Base-by-base conservation (phyloP, 2,888 invertebrate genomes). In the Cepaea hortensis region DNA sequence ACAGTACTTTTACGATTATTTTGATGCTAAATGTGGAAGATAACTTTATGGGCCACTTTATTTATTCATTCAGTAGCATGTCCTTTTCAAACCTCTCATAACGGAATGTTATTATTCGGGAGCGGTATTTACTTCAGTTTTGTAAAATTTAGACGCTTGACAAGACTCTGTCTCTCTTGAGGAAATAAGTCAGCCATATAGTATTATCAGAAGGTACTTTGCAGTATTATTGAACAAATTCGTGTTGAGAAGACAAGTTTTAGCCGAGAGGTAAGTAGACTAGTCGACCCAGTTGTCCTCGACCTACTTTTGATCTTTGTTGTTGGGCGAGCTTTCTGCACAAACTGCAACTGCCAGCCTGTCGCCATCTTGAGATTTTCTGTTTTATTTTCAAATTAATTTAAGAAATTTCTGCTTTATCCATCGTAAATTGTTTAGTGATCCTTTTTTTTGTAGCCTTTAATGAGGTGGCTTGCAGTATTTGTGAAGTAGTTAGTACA, bases 81-180 rank as follows among this genome's bases (percentile, higher is more conserved):
- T 35, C 35, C 35, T 35, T 35, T 35, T 0, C 35, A 35, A n/a
- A n/a, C n/a, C n/a, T n/a, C n/a, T n/a, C n/a, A n/a, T n/a, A n/a
- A n/a, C n/a, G n/a, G 62, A 35, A 46, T 23, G 48, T 70, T 81
- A n/a, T 68, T 73, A 35, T 75, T 75, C 65, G n/a, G 61, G 83
- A 83, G 62, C 83, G 73, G 75, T 61, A 55, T 75, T 81, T 81
- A 70, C 20, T 70, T 72, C 13, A 50, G 18, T 81, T 81, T 68
- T 81, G 70, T 50, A 35, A 55, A 23, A 11, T 70, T n/a, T 48
- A 50, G 46, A 50, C 2, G 6, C 23, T 50, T 50, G n/a, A 13
- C n/a, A 81, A 20, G 55, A 68, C 70, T 23, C 20, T n/a, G 81
- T 77, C 55, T 48, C 5, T 48, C 20, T 46, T 77, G 35, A 81